Evolutionary conservation across 2,113 vertebrate genomes (phyloP), one percentile per base, ranked within the genome.

Genomic region (Onychostoma macrolepis): DNA sequence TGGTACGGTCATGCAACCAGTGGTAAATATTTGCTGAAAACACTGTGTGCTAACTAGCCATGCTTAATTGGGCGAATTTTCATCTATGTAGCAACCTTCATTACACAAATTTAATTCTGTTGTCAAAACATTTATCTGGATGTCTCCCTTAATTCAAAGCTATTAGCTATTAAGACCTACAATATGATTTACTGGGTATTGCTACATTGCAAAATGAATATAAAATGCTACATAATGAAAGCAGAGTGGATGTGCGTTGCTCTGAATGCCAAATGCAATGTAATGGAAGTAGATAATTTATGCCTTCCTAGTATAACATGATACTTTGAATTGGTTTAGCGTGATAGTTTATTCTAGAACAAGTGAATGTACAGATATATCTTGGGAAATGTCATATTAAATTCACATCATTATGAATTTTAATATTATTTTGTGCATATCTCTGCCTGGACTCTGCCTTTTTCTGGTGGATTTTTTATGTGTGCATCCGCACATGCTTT

Each of bases 91-190:
- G 38, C 41, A 67, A 45, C 38, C 38, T 19, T 65, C 13, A 80
- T 81, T 30, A 65, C n/a, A 43, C 38, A 81, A 45, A 65, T 81
- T 36, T 45, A 65, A 82, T 21, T 67, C n/a, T 67, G 80, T 48
- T 45, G 36, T 82, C 58, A 82, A 67, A 82, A 82, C 38, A 82
- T 67, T 82, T 67, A 26, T 48, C 41, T 81, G 36, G 30, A 81
- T 4, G 30, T 58, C 50, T 36, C 26, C 43, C 26, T 77, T 77
- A 77, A 77, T 77, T 77, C 76, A 53, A 26, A 78, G 45, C 45
- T 53, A 78, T 82, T 82, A 67, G 8, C 33, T 50, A 38, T 24
- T 82, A 83, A 50, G 28, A 50, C 26, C 61, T 43, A 50, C 26
- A 28, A 48, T 67, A 67, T 67, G 61, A 67, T 69, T 82, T 28